Conservation (phyloP, 1,140 invertebrate genomes). For the Drosophila teissieri region DNA sequence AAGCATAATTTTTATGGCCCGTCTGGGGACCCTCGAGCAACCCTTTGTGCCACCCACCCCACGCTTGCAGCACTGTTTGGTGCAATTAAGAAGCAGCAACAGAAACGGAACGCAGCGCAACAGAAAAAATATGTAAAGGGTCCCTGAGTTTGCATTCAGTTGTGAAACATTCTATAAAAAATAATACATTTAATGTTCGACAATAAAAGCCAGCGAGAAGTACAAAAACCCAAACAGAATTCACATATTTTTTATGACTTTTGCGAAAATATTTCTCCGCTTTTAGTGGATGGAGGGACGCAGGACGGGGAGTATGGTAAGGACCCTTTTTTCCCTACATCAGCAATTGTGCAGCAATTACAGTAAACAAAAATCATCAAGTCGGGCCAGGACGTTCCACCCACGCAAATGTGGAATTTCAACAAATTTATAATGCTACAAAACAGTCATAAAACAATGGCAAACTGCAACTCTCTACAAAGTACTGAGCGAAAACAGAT, state of each 20-base stretch:
- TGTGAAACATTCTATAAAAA: slow-evolving; percentile 83
- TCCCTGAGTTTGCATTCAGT: slow-evolving; percentile 76
- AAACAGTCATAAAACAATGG: slow-evolving; percentile 48
- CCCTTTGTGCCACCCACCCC: slow-evolving; percentile 24
- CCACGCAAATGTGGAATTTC: slow-evolving; percentile 33
- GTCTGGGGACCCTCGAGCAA: slow-evolving; percentile 31
- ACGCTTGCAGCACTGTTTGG: slow-evolving; percentile 16
- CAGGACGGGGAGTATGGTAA: slow-evolving; percentile 3
- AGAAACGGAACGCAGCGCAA: slow-evolving; percentile 38
- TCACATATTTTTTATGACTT: slow-evolving; percentile 80
- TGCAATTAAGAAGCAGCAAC: slow-evolving; percentile 67
- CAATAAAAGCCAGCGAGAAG: slow-evolving; percentile 61
- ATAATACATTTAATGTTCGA: slow-evolving; percentile 81
- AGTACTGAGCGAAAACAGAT: neutral
- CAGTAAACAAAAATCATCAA: slow-evolving; percentile 74
- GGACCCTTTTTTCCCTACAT: slow-evolving; percentile 36
- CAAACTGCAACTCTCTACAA: slow-evolving; percentile 23
- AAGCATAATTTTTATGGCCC: slow-evolving; percentile 56
- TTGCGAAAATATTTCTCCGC: slow-evolving; percentile 63
- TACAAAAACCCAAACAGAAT: slow-evolving; percentile 40
- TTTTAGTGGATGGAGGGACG: neutral
- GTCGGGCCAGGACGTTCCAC: slow-evolving; percentile 48
- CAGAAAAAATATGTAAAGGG: slow-evolving; percentile 58
- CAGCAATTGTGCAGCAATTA: slow-evolving; percentile 79
- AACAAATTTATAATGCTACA: slow-evolving; percentile 19